A percentile compares a stretch with the other conserved stretches of the same genome.
These are phyloP conservation scores for Macrosteles quadrilineatus DNA, from an alignment of 1,140 invertebrate species.

Conservation along the genomic window DNA sequence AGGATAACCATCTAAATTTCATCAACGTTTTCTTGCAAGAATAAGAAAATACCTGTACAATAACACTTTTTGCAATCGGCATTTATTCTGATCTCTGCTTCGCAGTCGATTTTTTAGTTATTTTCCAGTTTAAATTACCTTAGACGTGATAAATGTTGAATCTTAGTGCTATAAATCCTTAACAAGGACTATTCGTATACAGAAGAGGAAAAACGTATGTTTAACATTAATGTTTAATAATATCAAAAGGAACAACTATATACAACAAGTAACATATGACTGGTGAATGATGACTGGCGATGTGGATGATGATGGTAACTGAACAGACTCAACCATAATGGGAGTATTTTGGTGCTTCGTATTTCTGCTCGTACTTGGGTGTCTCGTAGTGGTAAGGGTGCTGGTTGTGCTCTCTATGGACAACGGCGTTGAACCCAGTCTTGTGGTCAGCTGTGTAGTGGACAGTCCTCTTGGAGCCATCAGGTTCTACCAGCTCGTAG, in stretches of 20 bases:
- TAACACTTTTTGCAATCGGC: too few relatives aligned
- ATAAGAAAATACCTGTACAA: too few relatives aligned
- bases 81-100: too few relatives aligned
- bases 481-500: slow-evolving; percentile 42
- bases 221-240: too few relatives aligned
- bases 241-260: background rate
- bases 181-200: too few relatives aligned
- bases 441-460: slow-evolving; percentile 41
- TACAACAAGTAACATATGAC: background rate
- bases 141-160: too few relatives aligned
- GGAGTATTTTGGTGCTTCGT: slow-evolving; percentile 24
- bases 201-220: too few relatives aligned
- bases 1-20: too few relatives aligned
- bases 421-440: slow-evolving; percentile 42
- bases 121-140: too few relatives aligned
- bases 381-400: slow-evolving; percentile 26
- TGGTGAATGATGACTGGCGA: background rate
- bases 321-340: background rate
- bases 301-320: background rate
- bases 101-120: too few relatives aligned
- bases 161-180: too few relatives aligned
- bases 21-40: too few relatives aligned
- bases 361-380: background rate
- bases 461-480: slow-evolving; percentile 37
- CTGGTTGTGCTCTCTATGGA: slow-evolving; percentile 32